Evolutionary conservation across 1,140 invertebrate species (phyloP).

Genomic region (Lasioglossum baleicum): DNA sequence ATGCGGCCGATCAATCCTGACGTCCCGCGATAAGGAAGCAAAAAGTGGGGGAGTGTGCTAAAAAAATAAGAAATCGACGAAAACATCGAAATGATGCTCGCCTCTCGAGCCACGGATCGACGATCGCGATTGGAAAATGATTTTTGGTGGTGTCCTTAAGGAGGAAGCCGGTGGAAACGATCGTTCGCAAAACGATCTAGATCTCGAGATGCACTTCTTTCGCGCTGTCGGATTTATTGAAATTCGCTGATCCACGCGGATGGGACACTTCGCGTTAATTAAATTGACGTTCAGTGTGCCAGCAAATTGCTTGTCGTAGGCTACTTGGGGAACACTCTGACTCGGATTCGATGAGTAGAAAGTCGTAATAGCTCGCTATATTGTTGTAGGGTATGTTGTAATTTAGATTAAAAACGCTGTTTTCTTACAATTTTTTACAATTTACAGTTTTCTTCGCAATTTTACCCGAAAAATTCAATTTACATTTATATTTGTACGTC

Average conservation of each 20-base stretch:
- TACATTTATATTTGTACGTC: no score
- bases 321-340: no score
- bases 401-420: no score
- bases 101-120: background rate
- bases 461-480: no score
- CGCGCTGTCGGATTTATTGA: background rate
- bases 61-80: background rate
- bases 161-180: background rate
- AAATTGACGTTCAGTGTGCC: no score
- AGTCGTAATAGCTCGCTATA: no score
- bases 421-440: no score
- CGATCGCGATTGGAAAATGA: conserved; percentile 18
- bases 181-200: background rate
- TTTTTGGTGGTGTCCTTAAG: background rate
- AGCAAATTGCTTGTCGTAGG: no score
- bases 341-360: no score
- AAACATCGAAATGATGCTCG: background rate
- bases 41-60: background rate
- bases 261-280: background rate
- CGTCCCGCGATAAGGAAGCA: conserved; percentile 30
- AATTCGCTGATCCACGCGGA: background rate
- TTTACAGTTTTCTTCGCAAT: no score
- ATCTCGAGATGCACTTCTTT: background rate
- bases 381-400: no score
- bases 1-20: conserved; percentile 43